Conservation (phyloP, 2,113 vertebrate species). For the Muntiacus muntjak region DNA sequence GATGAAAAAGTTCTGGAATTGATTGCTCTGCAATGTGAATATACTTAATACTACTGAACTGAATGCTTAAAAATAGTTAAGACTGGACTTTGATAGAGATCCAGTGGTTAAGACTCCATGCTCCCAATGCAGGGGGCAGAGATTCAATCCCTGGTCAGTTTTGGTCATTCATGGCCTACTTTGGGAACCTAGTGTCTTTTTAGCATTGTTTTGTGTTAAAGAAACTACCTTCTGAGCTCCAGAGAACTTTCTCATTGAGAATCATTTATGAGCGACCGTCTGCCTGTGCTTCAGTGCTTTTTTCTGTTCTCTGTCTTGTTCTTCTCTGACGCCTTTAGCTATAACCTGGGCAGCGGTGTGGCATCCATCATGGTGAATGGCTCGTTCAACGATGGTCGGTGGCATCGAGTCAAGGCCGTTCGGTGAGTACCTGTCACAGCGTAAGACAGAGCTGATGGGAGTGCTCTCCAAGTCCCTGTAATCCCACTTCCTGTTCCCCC, state of each 20-base stretch:
- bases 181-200: not conserved
- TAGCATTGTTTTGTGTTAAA: not conserved
- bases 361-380: conserved; percentile 88
- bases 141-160: not conserved
- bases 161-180: not conserved
- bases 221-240: not conserved
- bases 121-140: not conserved
- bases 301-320: not conserved
- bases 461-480: accelerated
- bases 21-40: not conserved
- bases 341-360: conserved; percentile 93
- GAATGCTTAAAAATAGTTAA: not conserved
- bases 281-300: not conserved
- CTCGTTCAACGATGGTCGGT: conserved; percentile 91
- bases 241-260: not conserved
- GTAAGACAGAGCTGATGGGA: not conserved
- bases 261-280: not conserved
- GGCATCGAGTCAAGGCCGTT: conserved; percentile 95
- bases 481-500: not conserved
- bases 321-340: conserved; percentile 77
- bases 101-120: not conserved
- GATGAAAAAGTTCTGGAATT: not conserved
- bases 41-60: not conserved
- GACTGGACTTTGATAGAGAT: not conserved
- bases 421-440: conserved; percentile 79